These are phyloP conservation scores for Pseudonaja textilis DNA, from an alignment of 2,113 vertebrate species.

Conservation along the genomic window DNA sequence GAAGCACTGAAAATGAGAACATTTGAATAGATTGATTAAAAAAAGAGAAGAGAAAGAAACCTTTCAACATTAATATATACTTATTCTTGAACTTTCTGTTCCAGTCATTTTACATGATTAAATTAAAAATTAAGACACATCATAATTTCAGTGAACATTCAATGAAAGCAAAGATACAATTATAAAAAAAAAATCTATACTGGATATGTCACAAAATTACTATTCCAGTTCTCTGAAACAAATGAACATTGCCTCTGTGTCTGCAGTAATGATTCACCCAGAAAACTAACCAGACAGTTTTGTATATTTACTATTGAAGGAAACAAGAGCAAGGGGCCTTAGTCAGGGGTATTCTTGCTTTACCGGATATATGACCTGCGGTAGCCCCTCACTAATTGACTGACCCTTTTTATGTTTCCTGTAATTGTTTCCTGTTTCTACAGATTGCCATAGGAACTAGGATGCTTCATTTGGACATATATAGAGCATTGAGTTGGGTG, in stretches of 20 bases:
- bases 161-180: not conserved
- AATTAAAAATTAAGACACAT: not conserved
- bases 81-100: not conserved
- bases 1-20: not conserved
- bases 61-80: not conserved
- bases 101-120: not conserved
- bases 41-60: not conserved
- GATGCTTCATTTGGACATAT: slow-evolving; percentile 12
- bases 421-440: slow-evolving; percentile 29
- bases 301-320: slow-evolving; percentile 15
- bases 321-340: slow-evolving; percentile 14
- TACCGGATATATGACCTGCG: slow-evolving; percentile 17
- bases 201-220: not conserved
- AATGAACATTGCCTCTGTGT: not conserved
- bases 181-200: not conserved
- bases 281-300: not conserved
- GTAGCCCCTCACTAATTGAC: slow-evolving; percentile 6
- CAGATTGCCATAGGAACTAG: slow-evolving; percentile 27
- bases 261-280: not conserved
- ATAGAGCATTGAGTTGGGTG: not conserved
- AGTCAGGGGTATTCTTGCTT: not conserved
- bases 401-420: slow-evolving; percentile 30
- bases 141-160: not conserved
- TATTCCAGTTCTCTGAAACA: not conserved
- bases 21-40: not conserved